Evolutionary conservation across 1,140 invertebrate species (phyloP).

Genomic region (Bombus terrestris): DNA sequence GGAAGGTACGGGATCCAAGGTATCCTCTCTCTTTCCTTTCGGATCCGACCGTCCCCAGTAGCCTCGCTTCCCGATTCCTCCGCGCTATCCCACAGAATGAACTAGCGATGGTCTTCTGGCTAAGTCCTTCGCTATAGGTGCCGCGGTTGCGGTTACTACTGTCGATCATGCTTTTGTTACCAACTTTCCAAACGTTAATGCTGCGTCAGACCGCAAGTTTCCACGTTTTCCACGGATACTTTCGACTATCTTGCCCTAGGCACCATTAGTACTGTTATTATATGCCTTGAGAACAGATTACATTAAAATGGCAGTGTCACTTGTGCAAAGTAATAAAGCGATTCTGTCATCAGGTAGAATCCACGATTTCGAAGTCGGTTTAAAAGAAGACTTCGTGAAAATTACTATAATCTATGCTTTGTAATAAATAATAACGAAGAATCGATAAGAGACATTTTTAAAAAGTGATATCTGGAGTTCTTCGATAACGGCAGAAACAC

Average conservation of each 20-base stretch:
- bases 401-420: no score
- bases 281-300: background rate
- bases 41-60: constrained; percentile 26
- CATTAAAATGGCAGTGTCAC: no score
- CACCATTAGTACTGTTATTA: background rate
- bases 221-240: constrained; percentile 28
- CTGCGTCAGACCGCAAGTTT: constrained; percentile 2
- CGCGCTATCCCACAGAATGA: constrained; percentile 45
- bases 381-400: background rate
- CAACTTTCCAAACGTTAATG: constrained; percentile 33
- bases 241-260: background rate
- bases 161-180: constrained; percentile 32
- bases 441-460: no score
- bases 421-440: no score
- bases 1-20: constrained; percentile 53
- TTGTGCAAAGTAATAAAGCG: background rate
- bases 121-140: constrained; percentile 36
- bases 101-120: constrained; percentile 41
- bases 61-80: constrained; percentile 57
- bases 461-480: constrained; percentile 5
- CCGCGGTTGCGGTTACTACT: constrained; percentile 35
- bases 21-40: constrained; percentile 58
- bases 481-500: constrained; percentile 66
- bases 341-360: background rate
- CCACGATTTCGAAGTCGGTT: background rate